Evolutionary conservation across 2,797 vertebrate genomes (phyloP).

Genomic region (Pantherophis vulpinus): DNA sequence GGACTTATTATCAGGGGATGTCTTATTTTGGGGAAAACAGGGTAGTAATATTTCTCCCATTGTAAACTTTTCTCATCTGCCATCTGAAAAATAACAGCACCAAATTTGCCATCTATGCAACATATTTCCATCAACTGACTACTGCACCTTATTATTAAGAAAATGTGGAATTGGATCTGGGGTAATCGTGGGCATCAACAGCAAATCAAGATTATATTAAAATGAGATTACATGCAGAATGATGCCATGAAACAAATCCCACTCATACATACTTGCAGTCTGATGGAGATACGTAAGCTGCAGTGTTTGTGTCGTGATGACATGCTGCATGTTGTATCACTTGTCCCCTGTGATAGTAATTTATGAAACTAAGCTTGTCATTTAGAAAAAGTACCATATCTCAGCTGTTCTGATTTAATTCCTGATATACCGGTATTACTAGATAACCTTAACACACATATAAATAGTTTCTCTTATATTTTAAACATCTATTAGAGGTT

Average conservation of each 20-base stretch:
- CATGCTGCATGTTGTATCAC: not conserved
- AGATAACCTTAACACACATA: not conserved
- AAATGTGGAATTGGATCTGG: not conserved
- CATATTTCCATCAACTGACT: not conserved
- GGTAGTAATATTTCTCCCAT: not conserved
- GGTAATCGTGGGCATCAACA: not conserved
- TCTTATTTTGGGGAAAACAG: too few relatives aligned
- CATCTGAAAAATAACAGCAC: conserved; percentile 10
- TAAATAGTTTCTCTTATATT: not conserved
- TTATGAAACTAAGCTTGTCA: not conserved
- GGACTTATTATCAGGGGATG: too few relatives aligned
- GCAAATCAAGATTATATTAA: not conserved
- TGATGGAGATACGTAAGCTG: not conserved
- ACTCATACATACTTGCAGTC: not conserved
- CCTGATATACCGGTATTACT: not conserved
- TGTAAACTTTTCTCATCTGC: conserved; percentile 16
- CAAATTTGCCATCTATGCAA: not conserved
- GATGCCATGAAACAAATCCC: not conserved
- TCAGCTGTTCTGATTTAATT: conserved; percentile 5
- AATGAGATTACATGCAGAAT: not conserved
- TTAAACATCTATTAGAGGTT: not conserved
- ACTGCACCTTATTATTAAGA: not conserved
- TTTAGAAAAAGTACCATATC: conserved; percentile 19
- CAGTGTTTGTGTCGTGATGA: not conserved
- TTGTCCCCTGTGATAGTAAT: not conserved